Conservation (phyloP, 2,888 invertebrate genomes). For the Agrochola circellaris region DNA sequence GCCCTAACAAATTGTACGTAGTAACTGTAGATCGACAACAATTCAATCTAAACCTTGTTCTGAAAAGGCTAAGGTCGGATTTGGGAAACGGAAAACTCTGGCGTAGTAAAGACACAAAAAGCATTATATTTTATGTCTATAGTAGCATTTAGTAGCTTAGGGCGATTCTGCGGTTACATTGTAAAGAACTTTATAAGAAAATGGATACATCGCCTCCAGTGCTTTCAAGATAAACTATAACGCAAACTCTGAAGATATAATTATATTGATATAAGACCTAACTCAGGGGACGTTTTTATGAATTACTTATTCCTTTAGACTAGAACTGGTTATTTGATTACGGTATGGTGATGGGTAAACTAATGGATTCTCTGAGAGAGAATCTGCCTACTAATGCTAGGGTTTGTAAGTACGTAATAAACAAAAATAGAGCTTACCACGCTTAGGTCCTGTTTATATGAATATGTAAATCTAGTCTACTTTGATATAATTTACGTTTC, state of each 20-base stretch:
- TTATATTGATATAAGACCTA: constrained; percentile 81
- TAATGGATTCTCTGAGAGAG: constrained; percentile 66
- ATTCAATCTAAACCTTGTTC: constrained; percentile 70
- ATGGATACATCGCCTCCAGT: constrained; percentile 78
- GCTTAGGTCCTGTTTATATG: constrained; percentile 38
- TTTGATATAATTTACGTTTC: constrained; percentile 54
- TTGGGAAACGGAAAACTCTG: constrained; percentile 43
- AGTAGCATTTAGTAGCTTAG: constrained; percentile 88
- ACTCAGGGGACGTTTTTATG: constrained; percentile 75
- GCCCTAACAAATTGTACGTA: constrained; percentile 83
- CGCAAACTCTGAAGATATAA: constrained; percentile 77
- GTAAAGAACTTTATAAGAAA: constrained; percentile 81
- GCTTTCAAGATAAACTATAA: constrained; percentile 78
- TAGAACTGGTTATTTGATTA: constrained; percentile 70
- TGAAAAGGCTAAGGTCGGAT: constrained; percentile 67
- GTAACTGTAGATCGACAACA: constrained; percentile 56
- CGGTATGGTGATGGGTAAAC: constrained; percentile 50
- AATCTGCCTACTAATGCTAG: constrained; percentile 56
- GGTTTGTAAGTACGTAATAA: constrained; percentile 56
- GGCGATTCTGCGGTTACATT: constrained; percentile 86
- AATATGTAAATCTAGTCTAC: constrained; percentile 50
- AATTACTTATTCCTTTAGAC: constrained; percentile 73
- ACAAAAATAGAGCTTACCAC: constrained; percentile 49
- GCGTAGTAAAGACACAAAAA: constrained; percentile 81
- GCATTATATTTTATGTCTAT: constrained; percentile 85